Evolutionary conservation across 2,888 invertebrate species (phyloP).

Genomic region (Lydus trimaculatus): DNA sequence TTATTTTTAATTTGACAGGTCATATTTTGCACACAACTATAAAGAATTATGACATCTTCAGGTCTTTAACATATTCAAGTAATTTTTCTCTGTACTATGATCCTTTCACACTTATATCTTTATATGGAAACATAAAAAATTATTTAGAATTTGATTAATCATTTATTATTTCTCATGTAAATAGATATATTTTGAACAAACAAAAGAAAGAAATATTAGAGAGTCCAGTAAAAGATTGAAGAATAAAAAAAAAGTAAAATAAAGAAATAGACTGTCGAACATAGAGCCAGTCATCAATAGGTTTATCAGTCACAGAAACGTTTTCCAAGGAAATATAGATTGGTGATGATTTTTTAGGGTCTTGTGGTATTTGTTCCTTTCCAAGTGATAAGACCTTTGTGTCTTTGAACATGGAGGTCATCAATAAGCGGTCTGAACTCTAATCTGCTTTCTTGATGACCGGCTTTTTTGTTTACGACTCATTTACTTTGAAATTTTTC

Average conservation of each 20-base stretch:
- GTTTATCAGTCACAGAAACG: constrained; percentile 58
- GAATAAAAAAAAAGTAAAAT: neutral
- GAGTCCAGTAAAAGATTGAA: constrained; percentile 12
- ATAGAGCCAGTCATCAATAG: constrained; percentile 58
- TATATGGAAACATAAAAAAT: neutral
- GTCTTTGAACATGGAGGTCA: constrained; percentile 59
- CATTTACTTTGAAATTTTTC: constrained; percentile 57
- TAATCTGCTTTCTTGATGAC: constrained; percentile 58
- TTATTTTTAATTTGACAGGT: neutral
- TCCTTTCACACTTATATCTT: neutral
- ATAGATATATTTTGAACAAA: neutral
- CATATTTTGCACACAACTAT: neutral
- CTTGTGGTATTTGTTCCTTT: constrained; percentile 57
- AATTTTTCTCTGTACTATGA: neutral
- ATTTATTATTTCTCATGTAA: neutral
- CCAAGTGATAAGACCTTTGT: constrained; percentile 60
- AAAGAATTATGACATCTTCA: neutral
- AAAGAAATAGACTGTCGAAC: constrained; percentile 55
- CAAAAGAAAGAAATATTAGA: neutral
- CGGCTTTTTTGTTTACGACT: constrained; percentile 59
- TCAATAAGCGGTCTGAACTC: constrained; percentile 59
- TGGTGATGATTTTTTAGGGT: constrained; percentile 58
- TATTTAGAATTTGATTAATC: constrained; percentile 2
- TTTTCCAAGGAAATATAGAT: constrained; percentile 54
- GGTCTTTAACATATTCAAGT: neutral